Percentiles rank a stretch among this genome's conserved stretches.
Conservation (phyloP, 2,888 invertebrate genomes). For the Thumatha senex region DNA sequence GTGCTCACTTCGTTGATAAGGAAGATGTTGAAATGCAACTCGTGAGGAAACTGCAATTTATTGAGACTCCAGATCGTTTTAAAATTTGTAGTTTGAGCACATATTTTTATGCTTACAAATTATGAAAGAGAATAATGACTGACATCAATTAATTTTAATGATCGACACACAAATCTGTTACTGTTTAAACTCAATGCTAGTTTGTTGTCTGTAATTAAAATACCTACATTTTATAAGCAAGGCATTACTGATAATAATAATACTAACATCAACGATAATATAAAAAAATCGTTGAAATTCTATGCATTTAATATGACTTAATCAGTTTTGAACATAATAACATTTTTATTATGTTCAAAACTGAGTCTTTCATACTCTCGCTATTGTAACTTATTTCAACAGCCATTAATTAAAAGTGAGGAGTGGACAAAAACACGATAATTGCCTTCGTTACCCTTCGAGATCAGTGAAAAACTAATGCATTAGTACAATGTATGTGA, state of each 20-base stretch:
- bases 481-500: slow-evolving; percentile 49
- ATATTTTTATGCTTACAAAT: neutral
- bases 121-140: slow-evolving; percentile 2
- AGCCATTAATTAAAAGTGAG: slow-evolving; percentile 25
- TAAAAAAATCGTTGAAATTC: no score
- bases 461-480: slow-evolving; percentile 34
- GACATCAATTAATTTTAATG: no score
- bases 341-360: no score
- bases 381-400: neutral
- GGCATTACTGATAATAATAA: no score
- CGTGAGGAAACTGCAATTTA: slow-evolving; percentile 21
- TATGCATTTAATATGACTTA: no score
- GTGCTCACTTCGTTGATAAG: slow-evolving; percentile 50
- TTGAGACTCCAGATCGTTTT: slow-evolving; percentile 14
- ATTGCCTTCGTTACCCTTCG: slow-evolving; percentile 33
- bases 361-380: neutral
- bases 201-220: no score
- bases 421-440: slow-evolving; percentile 17
- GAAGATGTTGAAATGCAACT: slow-evolving; percentile 32
- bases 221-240: no score
- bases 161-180: no score
- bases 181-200: no score
- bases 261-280: no score
- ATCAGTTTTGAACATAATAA: no score
- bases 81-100: neutral